These are phyloP conservation scores for Mastigias papua DNA, from an alignment of 30 jellyfish, hydroid and myxozoan genomes.

Conservation along the genomic window DNA sequence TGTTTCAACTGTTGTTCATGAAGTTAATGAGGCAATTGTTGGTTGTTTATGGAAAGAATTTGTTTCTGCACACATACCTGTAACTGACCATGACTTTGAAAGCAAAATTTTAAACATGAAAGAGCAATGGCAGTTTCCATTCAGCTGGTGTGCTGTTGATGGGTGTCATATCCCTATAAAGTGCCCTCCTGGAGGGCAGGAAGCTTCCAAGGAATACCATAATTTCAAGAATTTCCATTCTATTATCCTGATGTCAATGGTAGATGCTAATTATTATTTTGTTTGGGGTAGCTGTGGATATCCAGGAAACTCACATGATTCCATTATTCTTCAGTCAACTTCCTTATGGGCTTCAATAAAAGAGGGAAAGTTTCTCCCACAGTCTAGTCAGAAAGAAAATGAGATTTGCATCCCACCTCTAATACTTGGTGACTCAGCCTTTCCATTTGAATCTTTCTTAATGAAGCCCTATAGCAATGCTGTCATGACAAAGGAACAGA, in stretches of 20 bases:
- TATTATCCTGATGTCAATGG: too few relatives aligned
- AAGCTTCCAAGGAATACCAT: conserved; percentile 9
- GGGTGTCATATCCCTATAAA: conserved; percentile 11
- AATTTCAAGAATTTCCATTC: too few relatives aligned
- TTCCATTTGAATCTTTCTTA: conserved; percentile 53
- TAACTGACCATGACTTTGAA: background rate
- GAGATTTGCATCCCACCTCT: conserved; percentile 59
- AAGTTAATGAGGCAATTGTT: conserved; percentile 2
- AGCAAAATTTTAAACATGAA: background rate
- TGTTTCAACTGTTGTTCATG: background rate
- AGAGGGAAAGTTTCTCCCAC: conserved; percentile 64
- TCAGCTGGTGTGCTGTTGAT: background rate
- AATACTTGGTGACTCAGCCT: conserved; percentile 80
- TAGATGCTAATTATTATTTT: too few relatives aligned
- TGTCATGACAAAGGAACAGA: conserved; percentile 60
- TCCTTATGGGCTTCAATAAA: conserved; percentile 65
- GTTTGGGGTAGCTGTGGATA: too few relatives aligned
- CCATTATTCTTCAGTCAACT: conserved; percentile 73
- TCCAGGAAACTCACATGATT: conserved; percentile 65
- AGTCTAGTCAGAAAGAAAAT: conserved; percentile 25
- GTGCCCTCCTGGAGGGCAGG: conserved; percentile 1
- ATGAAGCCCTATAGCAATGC: conserved; percentile 86
- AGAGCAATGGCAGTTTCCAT: conserved; percentile 12
- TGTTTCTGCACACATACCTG: conserved; percentile 13
- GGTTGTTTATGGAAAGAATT: background rate